phyloP scores from a whole-genome alignment of 1,140 invertebrate species.

The Camponotus pennsylvanicus region DNA sequence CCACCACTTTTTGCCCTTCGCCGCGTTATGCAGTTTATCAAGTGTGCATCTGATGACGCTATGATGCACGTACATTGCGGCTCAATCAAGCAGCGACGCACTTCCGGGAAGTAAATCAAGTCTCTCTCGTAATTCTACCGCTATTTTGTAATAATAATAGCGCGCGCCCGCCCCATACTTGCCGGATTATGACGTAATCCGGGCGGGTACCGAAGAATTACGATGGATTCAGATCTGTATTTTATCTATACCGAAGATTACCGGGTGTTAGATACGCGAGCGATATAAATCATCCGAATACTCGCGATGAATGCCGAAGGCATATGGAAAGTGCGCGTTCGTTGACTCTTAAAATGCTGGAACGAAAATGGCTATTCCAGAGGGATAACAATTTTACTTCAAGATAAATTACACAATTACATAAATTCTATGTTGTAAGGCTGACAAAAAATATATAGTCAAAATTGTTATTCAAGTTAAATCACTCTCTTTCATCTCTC shows the following conservation, averaged over 20 bases:
- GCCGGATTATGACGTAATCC: conserved; percentile 72
- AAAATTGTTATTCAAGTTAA: neutral
- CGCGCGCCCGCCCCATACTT: conserved; percentile 28
- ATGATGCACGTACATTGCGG: conserved; percentile 43
- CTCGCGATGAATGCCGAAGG: conserved; percentile 35
- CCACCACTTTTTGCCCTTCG: conserved; percentile 66
- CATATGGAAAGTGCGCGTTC: conserved; percentile 19
- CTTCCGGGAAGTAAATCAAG: conserved; percentile 76
- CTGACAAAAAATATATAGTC: neutral
- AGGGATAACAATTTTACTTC: neutral
- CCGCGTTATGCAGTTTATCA: conserved; percentile 73
- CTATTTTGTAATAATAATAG: conserved; percentile 70
- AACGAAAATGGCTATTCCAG: conserved; percentile 8
- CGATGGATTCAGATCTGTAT: conserved; percentile 72
- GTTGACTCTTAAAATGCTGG: conserved; percentile 19
- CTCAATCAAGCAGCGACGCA: conserved; percentile 68
- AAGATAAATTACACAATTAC: neutral
- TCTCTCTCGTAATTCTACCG: conserved; percentile 70
- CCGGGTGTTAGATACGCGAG: conserved; percentile 50
- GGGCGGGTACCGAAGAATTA: conserved; percentile 66
- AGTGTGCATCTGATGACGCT: conserved; percentile 70
- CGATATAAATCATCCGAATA: conserved; percentile 53
- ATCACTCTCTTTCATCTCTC: neutral
- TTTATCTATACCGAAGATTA: conserved; percentile 74
- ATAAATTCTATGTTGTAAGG: neutral